phyloP scores from a whole-genome alignment of 2,113 vertebrate species.

The Archilochus colubris region DNA sequence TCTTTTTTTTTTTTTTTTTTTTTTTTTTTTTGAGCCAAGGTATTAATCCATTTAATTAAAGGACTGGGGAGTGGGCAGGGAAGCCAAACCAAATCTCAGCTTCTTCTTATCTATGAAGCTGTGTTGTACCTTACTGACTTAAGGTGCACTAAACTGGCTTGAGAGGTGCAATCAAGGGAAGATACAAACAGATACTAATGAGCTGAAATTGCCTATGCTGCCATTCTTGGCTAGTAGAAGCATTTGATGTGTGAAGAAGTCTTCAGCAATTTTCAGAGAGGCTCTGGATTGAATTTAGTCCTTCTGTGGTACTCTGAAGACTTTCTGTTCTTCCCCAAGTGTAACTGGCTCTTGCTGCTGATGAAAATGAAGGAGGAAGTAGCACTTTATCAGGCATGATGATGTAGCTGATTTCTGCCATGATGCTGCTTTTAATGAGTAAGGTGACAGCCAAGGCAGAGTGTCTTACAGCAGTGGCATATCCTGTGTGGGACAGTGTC shows the following conservation, averaged over 20 bases:
- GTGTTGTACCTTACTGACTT: neutral
- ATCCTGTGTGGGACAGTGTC: neutral
- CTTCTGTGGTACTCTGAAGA: neutral
- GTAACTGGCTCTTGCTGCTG: conserved; percentile 11
- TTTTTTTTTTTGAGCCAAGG: neutral
- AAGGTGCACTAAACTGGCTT: neutral
- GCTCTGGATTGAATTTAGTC: neutral
- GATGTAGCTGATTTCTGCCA: neutral
- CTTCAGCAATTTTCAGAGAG: neutral
- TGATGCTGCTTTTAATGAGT: neutral
- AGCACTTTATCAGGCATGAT: neutral
- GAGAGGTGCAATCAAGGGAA: neutral
- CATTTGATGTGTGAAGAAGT: neutral
- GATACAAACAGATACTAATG: neutral
- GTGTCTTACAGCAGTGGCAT: neutral
- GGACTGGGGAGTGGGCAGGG: neutral
- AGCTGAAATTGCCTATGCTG: neutral
- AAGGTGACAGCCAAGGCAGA: neutral
- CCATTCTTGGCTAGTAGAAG: neutral
- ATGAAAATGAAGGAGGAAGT: conserved; percentile 31
- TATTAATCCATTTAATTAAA: neutral
- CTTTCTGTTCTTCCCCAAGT: neutral
- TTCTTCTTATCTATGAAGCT: neutral
- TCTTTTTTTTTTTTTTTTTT: neutral
- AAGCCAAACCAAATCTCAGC: neutral